A percentile compares a stretch with the other conserved stretches of the same genome.
phyloP scores from a whole-genome alignment of 2,888 invertebrate species.

The Girardia tigrina region DNA sequence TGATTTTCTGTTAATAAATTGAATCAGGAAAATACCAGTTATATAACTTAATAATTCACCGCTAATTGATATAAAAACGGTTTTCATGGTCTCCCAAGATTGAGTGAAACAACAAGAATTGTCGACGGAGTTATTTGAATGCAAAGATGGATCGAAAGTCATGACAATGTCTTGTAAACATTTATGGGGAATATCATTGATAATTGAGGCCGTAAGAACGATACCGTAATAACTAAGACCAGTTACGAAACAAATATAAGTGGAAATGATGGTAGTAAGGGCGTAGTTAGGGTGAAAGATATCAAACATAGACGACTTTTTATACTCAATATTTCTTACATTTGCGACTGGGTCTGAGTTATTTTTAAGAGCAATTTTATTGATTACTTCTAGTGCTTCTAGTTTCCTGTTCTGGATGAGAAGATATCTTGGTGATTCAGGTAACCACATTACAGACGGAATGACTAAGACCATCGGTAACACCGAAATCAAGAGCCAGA shows the following conservation, averaged over 20 bases:
- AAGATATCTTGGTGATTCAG: conserved; percentile 3
- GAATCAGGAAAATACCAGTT: background rate
- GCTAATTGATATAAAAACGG: background rate
- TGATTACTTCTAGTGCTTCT: background rate
- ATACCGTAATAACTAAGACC: background rate
- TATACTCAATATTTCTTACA: background rate
- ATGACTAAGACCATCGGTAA: background rate
- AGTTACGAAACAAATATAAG: conserved; percentile 5
- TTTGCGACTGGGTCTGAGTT: background rate
- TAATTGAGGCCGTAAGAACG: background rate
- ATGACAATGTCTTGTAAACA: background rate
- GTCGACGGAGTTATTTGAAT: background rate
- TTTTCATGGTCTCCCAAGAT: background rate
- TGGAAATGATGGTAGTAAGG: background rate
- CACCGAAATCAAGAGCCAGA: background rate
- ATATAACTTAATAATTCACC: background rate
- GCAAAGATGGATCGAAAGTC: background rate
- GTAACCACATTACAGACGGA: background rate
- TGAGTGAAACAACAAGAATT: background rate
- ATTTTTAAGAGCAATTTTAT: background rate
- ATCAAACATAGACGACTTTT: background rate
- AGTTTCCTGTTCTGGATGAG: background rate
- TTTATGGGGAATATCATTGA: background rate
- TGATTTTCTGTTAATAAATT: background rate
- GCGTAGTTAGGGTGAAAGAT: background rate